These are phyloP conservation scores for Chiridota heheva DNA, from an alignment of 35 echinoderm and acorn worm genomes.

Conservation along the genomic window DNA sequence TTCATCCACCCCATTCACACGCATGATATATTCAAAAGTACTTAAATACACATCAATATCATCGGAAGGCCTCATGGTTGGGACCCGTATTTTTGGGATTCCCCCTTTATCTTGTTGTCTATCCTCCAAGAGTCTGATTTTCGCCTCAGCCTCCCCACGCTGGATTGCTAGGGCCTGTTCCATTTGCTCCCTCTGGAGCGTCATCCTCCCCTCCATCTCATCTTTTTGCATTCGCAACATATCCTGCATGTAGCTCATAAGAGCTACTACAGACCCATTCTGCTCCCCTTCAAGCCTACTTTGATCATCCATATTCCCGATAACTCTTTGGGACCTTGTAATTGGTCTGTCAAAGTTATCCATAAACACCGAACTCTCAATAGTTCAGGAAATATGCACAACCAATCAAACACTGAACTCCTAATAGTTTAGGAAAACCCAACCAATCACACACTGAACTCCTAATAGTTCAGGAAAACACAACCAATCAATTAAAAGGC, in stretches of 20 bases:
- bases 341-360: too few relatives aligned
- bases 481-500: too few relatives aligned
- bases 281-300: too few relatives aligned
- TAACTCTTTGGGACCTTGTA: too few relatives aligned
- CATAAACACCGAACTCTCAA: too few relatives aligned
- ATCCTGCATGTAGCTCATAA: neutral
- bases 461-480: too few relatives aligned
- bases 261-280: neutral
- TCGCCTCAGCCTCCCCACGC: neutral
- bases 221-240: neutral
- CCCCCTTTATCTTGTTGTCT: neutral
- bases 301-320: too few relatives aligned
- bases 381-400: too few relatives aligned
- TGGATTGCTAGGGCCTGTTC: neutral
- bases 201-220: neutral
- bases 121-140: neutral
- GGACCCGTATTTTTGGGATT: neutral
- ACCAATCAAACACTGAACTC: too few relatives aligned
- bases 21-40: slow-evolving; percentile 10
- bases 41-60: slow-evolving; percentile 23
- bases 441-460: too few relatives aligned
- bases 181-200: neutral
- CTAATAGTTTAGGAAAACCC: too few relatives aligned
- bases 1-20: neutral
- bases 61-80: neutral